Evolutionary conservation across 2,797 vertebrate species (phyloP), one percentile per base, ranked within the genome.

Genomic region (Melanotaenia nigrans): DNA sequence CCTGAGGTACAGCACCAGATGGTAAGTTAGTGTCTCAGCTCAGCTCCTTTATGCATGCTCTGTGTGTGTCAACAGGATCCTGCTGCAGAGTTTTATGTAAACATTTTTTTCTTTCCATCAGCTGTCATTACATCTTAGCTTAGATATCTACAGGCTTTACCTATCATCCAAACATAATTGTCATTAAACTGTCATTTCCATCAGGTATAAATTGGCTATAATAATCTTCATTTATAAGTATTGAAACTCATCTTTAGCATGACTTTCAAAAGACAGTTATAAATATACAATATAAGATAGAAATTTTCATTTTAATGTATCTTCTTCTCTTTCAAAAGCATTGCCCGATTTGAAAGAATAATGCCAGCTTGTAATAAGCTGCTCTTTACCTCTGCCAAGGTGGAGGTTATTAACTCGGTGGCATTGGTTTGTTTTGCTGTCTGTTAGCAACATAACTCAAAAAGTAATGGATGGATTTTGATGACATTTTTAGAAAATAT

Each of bases 11-110:
- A 24, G 63, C 4, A 89, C 68, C 92, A 92, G 92, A 93, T 93
- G 91, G 92, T 80, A 35, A 78, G 67, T 66, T 82, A 77, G 88
- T 91, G 89, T 90, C 85, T 91, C 86, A 85, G 89, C 87, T 71
- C 28, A 14, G 58, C 60, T 77, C 66, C 79, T 83, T 65, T 70
- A 18, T 16, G 63, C 71, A 72, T 49, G n/a, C 73, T 69, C 69
- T 71, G 57, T 53, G n/a, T 60, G 56, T 33, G 42, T 61, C 47
- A 60, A 22, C 45, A n/a, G 16, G 14, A 30, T 32, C 40, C 56
- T 67, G 65, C 54, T 33, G 28, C 38, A 32, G 65, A 67, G 5
- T 28, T 54, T 54, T 5, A 54, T 14, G n/a, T 54, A 54, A 54
- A 54, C 53, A 54, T 54, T 28, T 16, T 4, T 28, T 28, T 40